Evolutionary conservation across 2,888 invertebrate genomes (phyloP), one percentile per base, ranked within the genome.

Genomic region (Cepaea hortensis): DNA sequence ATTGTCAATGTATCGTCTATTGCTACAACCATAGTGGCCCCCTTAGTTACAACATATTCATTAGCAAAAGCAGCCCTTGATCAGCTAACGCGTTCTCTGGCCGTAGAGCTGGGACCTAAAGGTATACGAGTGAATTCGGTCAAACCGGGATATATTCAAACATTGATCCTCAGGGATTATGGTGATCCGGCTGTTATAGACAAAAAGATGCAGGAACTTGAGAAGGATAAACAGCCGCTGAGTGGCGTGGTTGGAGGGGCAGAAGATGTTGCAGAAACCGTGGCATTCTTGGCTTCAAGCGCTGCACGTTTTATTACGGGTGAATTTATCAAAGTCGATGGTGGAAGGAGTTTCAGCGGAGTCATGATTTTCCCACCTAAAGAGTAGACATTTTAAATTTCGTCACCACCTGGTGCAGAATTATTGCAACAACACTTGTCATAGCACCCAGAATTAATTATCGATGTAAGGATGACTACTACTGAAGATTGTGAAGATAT

Each of bases 1-100:
- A 68, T 87, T 18, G 50, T 87, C 50, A 50, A 46, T 23, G 77
- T 84, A 1, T 87, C 87, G 5, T 84, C 84, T n/a, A 80, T 84
- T 62, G 23, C 68, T 18, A 61, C 62, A 2, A n/a, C 61, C 3
- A 18, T 87, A 35, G 73, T 55, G n/a, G 13, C 9, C 35, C 6
- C 61, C 2, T 9, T 55, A 5, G 18, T 15, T 6, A 2, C 15
- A 23, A 23, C 72, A 23, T 85, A 85, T 50, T 48, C 70, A 23
- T 61, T 85, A 62, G 73, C 80, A 0, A 85, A 85, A 61, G 85
- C 81, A 23, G 85, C 81, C 3, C 48, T 81, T 13, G 81, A 81
- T n/a, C 85, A 85, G 13, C 23, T 81, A 46, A 23, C 55, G 4
- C 61, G 75, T 3, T 81, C 73, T 70, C 81, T 84, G 62, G 84